Evolutionary conservation across 1,140 invertebrate species (phyloP).

Genomic region (Macrobrachium nipponense): DNA sequence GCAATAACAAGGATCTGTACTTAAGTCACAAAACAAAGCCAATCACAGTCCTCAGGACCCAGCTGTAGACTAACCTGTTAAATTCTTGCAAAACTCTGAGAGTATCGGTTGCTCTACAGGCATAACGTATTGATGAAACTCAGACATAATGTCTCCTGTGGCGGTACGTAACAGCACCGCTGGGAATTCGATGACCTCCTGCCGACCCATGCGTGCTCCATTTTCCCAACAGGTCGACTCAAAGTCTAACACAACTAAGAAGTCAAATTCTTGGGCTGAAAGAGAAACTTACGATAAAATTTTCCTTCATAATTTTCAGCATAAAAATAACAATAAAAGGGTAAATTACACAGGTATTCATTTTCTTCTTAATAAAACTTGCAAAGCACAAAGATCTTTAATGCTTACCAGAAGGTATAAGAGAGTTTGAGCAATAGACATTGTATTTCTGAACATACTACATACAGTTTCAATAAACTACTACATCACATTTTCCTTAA

Average conservation of each 20-base stretch:
- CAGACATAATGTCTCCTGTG: conserved; percentile 68
- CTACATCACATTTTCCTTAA: no score
- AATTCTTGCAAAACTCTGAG: conserved; percentile 68
- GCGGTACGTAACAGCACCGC: conserved; percentile 70
- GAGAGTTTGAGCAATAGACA: no score
- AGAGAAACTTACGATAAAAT: no score
- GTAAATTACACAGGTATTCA: neutral
- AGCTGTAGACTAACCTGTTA: conserved; percentile 65
- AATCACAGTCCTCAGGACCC: neutral
- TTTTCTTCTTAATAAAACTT: no score
- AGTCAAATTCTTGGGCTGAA: conserved; percentile 41
- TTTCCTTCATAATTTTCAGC: neutral
- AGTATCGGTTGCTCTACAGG: conserved; percentile 68
- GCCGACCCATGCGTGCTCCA: neutral
- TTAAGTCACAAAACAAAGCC: neutral
- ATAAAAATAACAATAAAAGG: neutral
- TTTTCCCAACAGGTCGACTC: conserved; percentile 59
- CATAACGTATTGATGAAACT: conserved; percentile 70
- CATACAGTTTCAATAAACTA: no score
- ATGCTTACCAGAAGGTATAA: no score
- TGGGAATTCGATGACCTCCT: conserved; percentile 70
- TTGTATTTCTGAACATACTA: no score
- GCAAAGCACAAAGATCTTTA: no score
- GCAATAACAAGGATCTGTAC: no score
- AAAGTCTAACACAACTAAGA: conserved; percentile 67